Evolutionary conservation across 2,113 vertebrate genomes (phyloP), one percentile per base, ranked within the genome.

Genomic region (Pyrgilauda ruficollis): DNA sequence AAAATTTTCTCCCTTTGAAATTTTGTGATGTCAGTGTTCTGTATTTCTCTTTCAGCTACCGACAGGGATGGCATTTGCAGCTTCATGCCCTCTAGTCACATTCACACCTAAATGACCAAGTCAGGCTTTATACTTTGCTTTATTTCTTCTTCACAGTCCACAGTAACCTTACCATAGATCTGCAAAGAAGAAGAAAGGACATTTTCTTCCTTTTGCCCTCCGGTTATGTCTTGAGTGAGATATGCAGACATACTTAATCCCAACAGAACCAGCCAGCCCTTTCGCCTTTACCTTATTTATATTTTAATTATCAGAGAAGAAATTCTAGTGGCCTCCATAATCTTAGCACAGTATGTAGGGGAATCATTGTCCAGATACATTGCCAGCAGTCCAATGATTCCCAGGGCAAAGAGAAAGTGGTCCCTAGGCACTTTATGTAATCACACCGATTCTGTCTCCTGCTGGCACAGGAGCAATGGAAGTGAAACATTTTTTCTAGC

Each of bases 21-120:
- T 81, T 87, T 79, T 94, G 27, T 70, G 50, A 68, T 96, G 66
- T 81, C 69, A 84, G 21, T 76, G 59, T 63, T 90, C 75, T 64
- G 59, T 67, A 49, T 39, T 78, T 69, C 11, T 86, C 46, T 90
- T 87, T 91, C 70, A 75, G 69, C 31, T 94, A 67, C 64, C 0
- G 1, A 64, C 77, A 88, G 37, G 49, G 67, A 94, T 93, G 52
- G 41, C 41, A 89, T 87, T 94, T 97, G 88, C n/a, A 93, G 35
- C 44, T 83, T 75, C 44, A 72, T 83, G 78, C 31, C 78, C 61
- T 94, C 73, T 81, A 89, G 95, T 80, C 73, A 95, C 69, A 70
- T 59, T 94, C 79, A 93, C 79, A 96, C 58, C 75, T 67, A 83
- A 97, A 95, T 82, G 82, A 95, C 63, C 89, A 87, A 94, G 78